phyloP scores from a whole-genome alignment of 2,113 vertebrate species.

The Sigmodon hispidus region DNA sequence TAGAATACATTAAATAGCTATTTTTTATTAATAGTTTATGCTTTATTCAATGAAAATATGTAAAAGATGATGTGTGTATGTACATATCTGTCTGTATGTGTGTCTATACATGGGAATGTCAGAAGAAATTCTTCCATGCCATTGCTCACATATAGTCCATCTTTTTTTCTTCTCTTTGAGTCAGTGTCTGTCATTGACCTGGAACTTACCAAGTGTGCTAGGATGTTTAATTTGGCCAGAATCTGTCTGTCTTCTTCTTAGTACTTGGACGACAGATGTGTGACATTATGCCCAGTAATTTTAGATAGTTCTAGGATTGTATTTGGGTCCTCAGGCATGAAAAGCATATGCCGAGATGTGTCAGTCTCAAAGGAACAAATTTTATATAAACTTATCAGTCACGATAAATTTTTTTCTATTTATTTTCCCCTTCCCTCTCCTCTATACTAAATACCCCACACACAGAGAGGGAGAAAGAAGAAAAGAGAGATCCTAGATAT shows the following conservation, averaged over 20 bases:
- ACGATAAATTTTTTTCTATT: neutral
- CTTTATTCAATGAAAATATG: neutral
- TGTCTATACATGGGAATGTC: neutral
- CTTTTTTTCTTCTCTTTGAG: neutral
- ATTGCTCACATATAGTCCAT: too few relatives aligned
- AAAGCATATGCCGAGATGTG: neutral
- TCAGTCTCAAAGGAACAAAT: neutral
- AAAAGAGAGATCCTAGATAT: neutral
- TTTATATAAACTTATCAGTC: neutral
- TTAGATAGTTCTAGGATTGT: neutral
- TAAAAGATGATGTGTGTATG: neutral
- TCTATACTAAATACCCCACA: neutral
- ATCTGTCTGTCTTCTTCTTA: neutral
- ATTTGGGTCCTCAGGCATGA: neutral
- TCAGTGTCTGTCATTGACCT: neutral
- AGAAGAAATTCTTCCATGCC: too few relatives aligned
- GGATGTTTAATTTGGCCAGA: neutral
- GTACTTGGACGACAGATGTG: neutral
- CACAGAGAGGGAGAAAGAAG: neutral
- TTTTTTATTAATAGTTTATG: neutral
- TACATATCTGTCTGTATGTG: neutral
- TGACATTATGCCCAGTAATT: neutral
- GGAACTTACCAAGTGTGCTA: neutral
- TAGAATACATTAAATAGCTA: neutral
- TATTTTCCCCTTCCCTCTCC: fast-evolving